These are phyloP conservation scores for Aleiodes sp. DNA, from an alignment of 1,140 invertebrate genomes.

Conservation along the genomic window DNA sequence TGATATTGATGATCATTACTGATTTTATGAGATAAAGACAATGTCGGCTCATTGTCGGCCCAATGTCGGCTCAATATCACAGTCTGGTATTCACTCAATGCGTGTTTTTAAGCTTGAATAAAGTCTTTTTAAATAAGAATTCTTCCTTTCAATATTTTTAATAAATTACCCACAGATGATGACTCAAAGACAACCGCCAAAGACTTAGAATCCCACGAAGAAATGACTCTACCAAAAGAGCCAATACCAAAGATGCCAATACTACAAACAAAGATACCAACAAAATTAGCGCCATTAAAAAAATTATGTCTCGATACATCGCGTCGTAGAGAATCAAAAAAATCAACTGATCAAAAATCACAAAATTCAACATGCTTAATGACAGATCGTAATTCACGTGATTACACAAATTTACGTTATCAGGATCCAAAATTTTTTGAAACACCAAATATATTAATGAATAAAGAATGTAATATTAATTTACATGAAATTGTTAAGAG, in stretches of 20 bases:
- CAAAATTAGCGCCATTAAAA: slow-evolving; percentile 55
- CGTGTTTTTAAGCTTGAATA: too few relatives aligned
- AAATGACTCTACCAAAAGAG: slow-evolving; percentile 54
- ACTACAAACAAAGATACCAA: slow-evolving; percentile 53
- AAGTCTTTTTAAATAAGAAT: too few relatives aligned
- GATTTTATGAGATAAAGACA: background rate
- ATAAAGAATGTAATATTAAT: slow-evolving; percentile 44
- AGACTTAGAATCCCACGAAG: slow-evolving; percentile 65
- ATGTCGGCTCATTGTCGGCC: too few relatives aligned
- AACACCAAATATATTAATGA: slow-evolving; percentile 52
- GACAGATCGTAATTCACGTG: slow-evolving; percentile 53
- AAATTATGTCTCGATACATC: slow-evolving; percentile 42
- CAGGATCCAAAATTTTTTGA: slow-evolving; percentile 61
- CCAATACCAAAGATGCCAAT: slow-evolving; percentile 18
- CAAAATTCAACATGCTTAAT: slow-evolving; percentile 52
- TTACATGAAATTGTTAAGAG: slow-evolving; percentile 55
- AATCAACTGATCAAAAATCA: slow-evolving; percentile 37
- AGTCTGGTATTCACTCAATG: too few relatives aligned
- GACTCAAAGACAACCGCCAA: slow-evolving; percentile 65
- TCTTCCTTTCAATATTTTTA: background rate
- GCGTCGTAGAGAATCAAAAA: slow-evolving; percentile 25
- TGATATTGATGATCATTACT: background rate
- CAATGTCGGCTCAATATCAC: too few relatives aligned
- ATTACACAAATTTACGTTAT: slow-evolving; percentile 60
- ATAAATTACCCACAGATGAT: slow-evolving; percentile 53